phyloP scores from a whole-genome alignment of 1,140 invertebrate species.

The Drosophila bocqueti region DNA sequence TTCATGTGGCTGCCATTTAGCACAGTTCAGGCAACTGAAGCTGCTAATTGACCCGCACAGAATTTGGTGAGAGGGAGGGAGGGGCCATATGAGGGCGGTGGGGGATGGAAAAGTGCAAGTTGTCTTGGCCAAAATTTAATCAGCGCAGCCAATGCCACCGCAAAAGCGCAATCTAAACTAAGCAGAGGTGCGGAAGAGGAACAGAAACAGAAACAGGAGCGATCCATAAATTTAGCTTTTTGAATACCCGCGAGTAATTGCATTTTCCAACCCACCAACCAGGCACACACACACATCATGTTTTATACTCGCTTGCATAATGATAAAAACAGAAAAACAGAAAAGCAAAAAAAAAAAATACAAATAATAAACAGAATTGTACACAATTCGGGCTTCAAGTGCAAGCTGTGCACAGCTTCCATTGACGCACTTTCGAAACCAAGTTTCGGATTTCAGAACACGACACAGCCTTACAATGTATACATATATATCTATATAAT shows the following conservation, averaged over 20 bases:
- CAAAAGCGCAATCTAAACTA: constrained; percentile 32
- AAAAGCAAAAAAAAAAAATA: not conserved
- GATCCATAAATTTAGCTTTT: constrained; percentile 53
- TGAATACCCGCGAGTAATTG: constrained; percentile 20
- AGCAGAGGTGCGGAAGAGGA: not conserved
- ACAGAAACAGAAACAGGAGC: constrained; percentile 5
- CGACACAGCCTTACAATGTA: constrained; percentile 3
- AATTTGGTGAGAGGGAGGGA: not conserved
- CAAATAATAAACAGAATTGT: not conserved
- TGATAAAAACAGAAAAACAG: constrained; percentile 44
- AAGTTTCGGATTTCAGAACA: constrained; percentile 59
- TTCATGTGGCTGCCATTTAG: constrained; percentile 60
- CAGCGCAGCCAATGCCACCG: constrained; percentile 48
- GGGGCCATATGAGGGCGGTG: not conserved
- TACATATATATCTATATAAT: not conserved
- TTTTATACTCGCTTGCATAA: constrained; percentile 52
- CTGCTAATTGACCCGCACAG: constrained; percentile 71
- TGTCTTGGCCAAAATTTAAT: constrained; percentile 64
- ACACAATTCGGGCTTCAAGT: constrained; percentile 56
- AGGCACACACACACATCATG: not conserved
- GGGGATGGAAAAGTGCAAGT: constrained; percentile 22
- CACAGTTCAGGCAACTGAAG: constrained; percentile 59
- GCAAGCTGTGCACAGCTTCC: constrained; percentile 39
- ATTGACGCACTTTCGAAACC: constrained; percentile 66
- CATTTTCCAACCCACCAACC: not conserved